Percentiles rank a stretch among this genome's conserved stretches.
Conservation (phyloP, 2,113 vertebrate species). For the Chlorocebus sabaeus region DNA sequence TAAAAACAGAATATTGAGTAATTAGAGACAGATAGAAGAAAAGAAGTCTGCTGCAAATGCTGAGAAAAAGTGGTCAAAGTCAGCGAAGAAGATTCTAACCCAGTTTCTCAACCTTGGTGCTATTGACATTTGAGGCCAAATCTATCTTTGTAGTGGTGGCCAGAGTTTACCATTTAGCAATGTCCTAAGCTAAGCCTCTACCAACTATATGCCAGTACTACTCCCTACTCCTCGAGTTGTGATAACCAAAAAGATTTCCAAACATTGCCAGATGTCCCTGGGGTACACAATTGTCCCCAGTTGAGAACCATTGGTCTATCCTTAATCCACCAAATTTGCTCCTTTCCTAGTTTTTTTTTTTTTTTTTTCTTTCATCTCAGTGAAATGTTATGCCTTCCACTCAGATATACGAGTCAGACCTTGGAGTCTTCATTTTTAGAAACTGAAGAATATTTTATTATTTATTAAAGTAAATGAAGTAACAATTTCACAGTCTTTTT, state of each 20-base stretch:
- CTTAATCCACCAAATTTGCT: neutral
- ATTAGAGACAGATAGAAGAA: neutral
- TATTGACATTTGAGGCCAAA: neutral
- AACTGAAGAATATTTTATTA: neutral
- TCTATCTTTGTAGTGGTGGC: neutral
- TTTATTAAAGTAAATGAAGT: conserved; percentile 34
- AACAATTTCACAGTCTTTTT: neutral
- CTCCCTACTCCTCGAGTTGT: neutral
- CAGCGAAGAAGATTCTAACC: neutral
- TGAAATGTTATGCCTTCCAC: neutral
- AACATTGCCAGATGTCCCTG: neutral
- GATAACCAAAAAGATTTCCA: neutral
- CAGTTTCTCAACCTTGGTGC: neutral
- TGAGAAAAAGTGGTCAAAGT: neutral
- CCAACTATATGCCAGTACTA: neutral
- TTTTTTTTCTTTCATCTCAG: neutral
- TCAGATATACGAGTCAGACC: neutral
- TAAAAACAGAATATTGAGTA: neutral
- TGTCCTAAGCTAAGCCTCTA: neutral
- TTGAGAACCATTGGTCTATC: neutral
- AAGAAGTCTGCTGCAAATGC: neutral
- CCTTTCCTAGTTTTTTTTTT: neutral
- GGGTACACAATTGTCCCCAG: neutral
- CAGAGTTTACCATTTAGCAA: neutral
- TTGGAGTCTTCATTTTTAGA: neutral